Evolutionary conservation across 2,113 vertebrate genomes (phyloP), one percentile per base, ranked within the genome.

Genomic region (Lontra canadensis): DNA sequence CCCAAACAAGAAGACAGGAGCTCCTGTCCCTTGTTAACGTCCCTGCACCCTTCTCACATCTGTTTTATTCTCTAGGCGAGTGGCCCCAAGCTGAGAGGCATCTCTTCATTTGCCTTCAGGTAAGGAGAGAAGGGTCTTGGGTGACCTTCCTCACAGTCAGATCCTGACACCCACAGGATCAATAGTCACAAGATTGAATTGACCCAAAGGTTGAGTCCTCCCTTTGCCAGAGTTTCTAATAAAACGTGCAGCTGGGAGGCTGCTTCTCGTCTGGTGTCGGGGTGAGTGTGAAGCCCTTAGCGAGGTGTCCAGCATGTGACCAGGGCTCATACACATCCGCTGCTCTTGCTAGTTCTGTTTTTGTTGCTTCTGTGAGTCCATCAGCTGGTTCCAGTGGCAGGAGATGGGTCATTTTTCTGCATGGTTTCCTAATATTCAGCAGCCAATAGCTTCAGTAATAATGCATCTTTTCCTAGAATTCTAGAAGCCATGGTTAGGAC

Each of bases 11-110:
- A 39, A 74, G 90, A 55, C 6, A 20, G 55, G 52, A 17, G 11
- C 21, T 57, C 14, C 31, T 10, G 57, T 12, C 4, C n/a, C 25
- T 55, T 21, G 2, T 26, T 9, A 4, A 36, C 0, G 0, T 9
- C 42, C 20, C 9, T 0, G 49, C 0, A 7, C 36, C 42, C 34
- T 26, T 23, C 21, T 2, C 4, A 12, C 1, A 23, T 26, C 25
- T n/a, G 17, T 5, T 49, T 34, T 61, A 57, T 78, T 57, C n/a
- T 71, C 39, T 21, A 83, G 36, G 13, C 0, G 4, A 57, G 34
- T 21, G 82, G 78, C 15, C 7, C 29, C 49, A 4, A 4, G 59
- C 15, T 47, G 42, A 79, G 18, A 67, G 21, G 57, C 5, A 0
- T 21, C 39, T 67, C 73, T 61, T 13, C 2, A 52, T 12, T 59